These are phyloP conservation scores for Zele albiditarsus DNA, from an alignment of 2,888 invertebrate genomes.

Conservation along the genomic window DNA sequence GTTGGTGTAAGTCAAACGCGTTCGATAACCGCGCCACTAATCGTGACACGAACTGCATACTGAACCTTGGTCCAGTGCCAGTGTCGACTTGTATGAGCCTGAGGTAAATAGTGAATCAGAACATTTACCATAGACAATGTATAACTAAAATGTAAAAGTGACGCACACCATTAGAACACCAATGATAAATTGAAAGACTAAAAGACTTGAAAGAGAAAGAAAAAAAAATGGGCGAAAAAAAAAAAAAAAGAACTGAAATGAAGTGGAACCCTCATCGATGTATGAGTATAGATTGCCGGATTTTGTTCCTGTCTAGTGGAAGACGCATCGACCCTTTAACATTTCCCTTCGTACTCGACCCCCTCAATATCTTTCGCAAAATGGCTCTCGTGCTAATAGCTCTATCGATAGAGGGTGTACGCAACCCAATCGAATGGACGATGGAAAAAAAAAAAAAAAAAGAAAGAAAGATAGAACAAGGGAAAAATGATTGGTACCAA, in stretches of 20 bases:
- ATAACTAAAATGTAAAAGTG: not conserved
- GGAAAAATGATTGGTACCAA: conserved; percentile 12
- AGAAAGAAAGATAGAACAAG: too few relatives aligned
- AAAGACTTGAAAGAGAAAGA: conserved; percentile 28
- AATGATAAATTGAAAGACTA: conserved; percentile 36
- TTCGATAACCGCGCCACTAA: conserved; percentile 47
- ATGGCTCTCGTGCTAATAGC: conserved; percentile 52
- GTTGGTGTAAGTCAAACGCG: conserved; percentile 29
- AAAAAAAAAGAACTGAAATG: conserved; percentile 39
- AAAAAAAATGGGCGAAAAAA: conserved; percentile 47
- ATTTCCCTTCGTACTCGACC: conserved; percentile 21
- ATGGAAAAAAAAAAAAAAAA: conserved; percentile 21
- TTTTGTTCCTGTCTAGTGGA: conserved; percentile 54
- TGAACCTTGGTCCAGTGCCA: conserved; percentile 32
- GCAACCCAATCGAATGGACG: conserved; percentile 28
- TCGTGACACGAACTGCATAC: conserved; percentile 34
- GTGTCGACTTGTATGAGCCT: not conserved
- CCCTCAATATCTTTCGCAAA: conserved; percentile 48
- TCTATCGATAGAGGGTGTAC: conserved; percentile 46
- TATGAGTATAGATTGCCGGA: conserved; percentile 50
- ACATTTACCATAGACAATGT: not conserved
- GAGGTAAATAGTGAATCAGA: not conserved
- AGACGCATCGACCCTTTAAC: conserved; percentile 49
- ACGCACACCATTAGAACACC: conserved; percentile 39
- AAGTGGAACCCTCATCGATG: conserved; percentile 41